These are phyloP conservation scores for Thunnus albacares DNA, from an alignment of 2,797 vertebrate genomes.

Conservation along the genomic window DNA sequence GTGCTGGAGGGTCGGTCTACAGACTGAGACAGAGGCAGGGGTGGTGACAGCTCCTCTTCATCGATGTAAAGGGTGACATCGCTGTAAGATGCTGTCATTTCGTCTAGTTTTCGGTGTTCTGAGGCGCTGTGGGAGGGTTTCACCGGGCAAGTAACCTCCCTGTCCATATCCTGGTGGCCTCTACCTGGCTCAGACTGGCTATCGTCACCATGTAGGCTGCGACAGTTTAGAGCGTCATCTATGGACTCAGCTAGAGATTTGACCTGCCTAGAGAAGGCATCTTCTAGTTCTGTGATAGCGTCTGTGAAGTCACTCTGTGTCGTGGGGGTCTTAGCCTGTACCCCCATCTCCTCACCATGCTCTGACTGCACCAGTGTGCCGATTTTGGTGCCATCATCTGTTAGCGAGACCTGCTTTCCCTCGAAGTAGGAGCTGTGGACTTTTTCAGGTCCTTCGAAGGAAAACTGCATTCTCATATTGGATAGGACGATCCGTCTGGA, in stretches of 20 bases:
- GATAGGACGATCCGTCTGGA: conserved; percentile 96
- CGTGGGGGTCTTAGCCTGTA: conserved; percentile 87
- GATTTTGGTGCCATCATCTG: conserved; percentile 90
- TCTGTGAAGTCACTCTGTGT: conserved; percentile 92
- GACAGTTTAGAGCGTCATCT: conserved; percentile 96
- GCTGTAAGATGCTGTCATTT: conserved; percentile 97
- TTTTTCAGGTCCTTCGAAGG: conserved; percentile 98
- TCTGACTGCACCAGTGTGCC: conserved; percentile 87
- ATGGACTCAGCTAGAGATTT: conserved; percentile 98
- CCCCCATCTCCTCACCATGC: conserved; percentile 81
- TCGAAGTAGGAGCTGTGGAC: conserved; percentile 98
- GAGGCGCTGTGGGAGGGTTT: conserved; percentile 83
- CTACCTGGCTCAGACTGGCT: conserved; percentile 81
- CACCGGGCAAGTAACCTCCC: conserved; percentile 84
- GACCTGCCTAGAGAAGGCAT: conserved; percentile 97
- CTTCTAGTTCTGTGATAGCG: conserved; percentile 97
- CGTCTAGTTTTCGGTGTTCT: conserved; percentile 91
- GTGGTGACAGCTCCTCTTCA: conserved; percentile 96
- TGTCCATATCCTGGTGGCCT: conserved; percentile 86
- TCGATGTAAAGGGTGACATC: conserved; percentile 98
- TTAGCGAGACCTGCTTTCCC: conserved; percentile 95
- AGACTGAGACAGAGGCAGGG: conserved; percentile 90
- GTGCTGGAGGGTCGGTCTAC: conserved; percentile 91
- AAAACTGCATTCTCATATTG: conserved; percentile 99
- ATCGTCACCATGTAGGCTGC: conserved; percentile 93